phyloP scores from a whole-genome alignment of 2,888 invertebrate species.

The Gastracanthus pulcherrimus region DNA sequence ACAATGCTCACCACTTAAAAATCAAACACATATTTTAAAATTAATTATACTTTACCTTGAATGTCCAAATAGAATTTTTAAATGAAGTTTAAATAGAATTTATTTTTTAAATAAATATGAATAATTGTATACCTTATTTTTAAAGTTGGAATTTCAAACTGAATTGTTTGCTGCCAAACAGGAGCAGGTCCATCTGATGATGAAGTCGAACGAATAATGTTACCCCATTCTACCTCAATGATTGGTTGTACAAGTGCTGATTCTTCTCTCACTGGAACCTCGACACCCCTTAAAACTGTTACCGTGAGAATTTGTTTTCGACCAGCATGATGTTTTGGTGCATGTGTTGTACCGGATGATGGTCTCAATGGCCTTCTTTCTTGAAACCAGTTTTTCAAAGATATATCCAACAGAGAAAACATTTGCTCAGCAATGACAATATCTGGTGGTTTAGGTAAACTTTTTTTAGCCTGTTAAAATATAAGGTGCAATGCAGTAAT shows the following conservation, averaged over 20 bases:
- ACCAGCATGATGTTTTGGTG: conserved; percentile 61
- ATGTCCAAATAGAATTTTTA: too few relatives aligned
- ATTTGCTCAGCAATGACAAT: conserved; percentile 70
- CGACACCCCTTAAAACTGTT: conserved; percentile 72
- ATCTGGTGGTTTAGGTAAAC: conserved; percentile 65
- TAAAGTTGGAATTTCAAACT: conserved; percentile 68
- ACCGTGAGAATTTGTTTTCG: conserved; percentile 70
- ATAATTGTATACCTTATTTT: conserved; percentile 47
- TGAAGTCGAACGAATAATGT: conserved; percentile 64
- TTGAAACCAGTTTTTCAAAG: conserved; percentile 68
- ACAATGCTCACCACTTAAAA: conserved; percentile 64
- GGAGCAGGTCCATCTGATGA: conserved; percentile 73
- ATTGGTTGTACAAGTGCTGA: conserved; percentile 73
- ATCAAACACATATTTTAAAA: neutral
- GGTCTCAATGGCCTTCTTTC: conserved; percentile 66
- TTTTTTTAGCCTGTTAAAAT: conserved; percentile 48
- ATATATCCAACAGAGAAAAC: conserved; percentile 69
- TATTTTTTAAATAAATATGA: neutral
- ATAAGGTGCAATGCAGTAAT: neutral
- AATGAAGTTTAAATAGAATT: neutral
- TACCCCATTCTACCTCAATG: conserved; percentile 73
- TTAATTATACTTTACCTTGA: neutral
- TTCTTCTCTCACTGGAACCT: conserved; percentile 75
- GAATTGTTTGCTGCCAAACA: conserved; percentile 74
- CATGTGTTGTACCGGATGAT: conserved; percentile 59